Base-by-base conservation (phyloP, 1,140 invertebrate species). In the Solen grandis region DNA sequence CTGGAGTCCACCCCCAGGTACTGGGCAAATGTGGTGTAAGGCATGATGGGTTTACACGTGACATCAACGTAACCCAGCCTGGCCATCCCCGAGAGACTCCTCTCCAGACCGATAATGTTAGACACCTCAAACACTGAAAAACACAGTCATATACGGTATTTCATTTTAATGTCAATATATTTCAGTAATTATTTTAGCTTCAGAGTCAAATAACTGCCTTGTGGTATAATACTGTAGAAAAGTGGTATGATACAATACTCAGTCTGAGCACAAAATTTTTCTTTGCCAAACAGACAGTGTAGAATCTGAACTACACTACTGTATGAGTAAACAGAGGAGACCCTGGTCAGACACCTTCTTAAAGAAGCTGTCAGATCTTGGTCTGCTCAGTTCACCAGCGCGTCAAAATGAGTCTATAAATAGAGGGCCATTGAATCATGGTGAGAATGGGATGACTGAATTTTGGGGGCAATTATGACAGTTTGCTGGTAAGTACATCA, bases 51-150 rank as follows among this genome's bases (percentile, higher is more conserved):
- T 3, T 65, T 79, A 66, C 84, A 84, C 0, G 66, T 70, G 38
- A 87, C 85, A 38, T 77, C 62, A 10, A 88, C 78, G 25, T 72
- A 76, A 25, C 85, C 87, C 29, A 88, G 62, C 29, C 87, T 80
- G 41, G 79, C 84, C 13, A 88, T 59, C 0, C 87, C 84, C 22
- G 84, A 75, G 27, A 88, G 72, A 13, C 75, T 86, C 1, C 87
- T 74, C 63, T 88, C 87, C 25, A 88, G 72, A 14, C 87, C 87
- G 66, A 87, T 63, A 33, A 88, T 79, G 52, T 88, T 86, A 52
- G 66, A 80, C 27, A 85, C 84, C 52, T 87, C 84, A 66, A 85
- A 76, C 25, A 88, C 87, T 88, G 83, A 36, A 82, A 77, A 1
- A n/a, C 22, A 79, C 41, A 41, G 75, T 70, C 0, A 65, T 2